phyloP scores from a whole-genome alignment of 1,140 invertebrate genomes.

The Micrasema minimum region DNA sequence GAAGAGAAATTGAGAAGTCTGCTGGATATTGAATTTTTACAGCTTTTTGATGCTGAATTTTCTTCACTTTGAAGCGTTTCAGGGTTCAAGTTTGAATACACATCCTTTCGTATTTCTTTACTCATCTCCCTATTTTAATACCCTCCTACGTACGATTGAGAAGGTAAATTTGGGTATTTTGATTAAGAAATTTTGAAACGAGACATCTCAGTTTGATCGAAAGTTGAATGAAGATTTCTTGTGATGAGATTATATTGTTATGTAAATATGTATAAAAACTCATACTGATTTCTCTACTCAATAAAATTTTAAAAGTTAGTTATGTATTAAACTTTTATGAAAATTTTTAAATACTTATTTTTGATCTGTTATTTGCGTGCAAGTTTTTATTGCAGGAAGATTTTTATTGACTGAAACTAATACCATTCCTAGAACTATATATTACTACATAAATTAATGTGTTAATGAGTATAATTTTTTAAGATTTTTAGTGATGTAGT shows the following conservation, averaged over 20 bases:
- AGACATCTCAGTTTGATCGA: too few species aligned
- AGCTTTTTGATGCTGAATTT: slow-evolving; percentile 7
- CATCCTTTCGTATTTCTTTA: neutral
- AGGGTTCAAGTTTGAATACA: neutral
- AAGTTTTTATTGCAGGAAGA: slow-evolving; percentile 13
- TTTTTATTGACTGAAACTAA: slow-evolving; percentile 33
- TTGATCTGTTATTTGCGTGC: neutral
- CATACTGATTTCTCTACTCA: too few species aligned
- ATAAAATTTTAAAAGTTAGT: too few species aligned
- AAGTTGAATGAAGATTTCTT: too few species aligned
- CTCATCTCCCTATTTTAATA: too few species aligned
- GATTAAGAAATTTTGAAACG: too few species aligned
- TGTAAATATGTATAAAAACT: too few species aligned
- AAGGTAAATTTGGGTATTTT: too few species aligned
- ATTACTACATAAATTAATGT: neutral
- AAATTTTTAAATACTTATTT: too few species aligned
- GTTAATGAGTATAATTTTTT: slow-evolving; percentile 1
- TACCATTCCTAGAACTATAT: slow-evolving; percentile 28
- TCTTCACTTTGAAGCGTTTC: slow-evolving; percentile 16
- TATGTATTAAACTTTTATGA: too few species aligned
- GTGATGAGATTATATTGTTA: too few species aligned
- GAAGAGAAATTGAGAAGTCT: slow-evolving; percentile 9
- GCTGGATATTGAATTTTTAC: slow-evolving; percentile 11
- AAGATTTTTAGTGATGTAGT: slow-evolving; percentile 9
- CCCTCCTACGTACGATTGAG: too few species aligned